These are phyloP conservation scores for Phragmatobia fuliginosa DNA, from an alignment of 2,888 invertebrate species.

Conservation along the genomic window DNA sequence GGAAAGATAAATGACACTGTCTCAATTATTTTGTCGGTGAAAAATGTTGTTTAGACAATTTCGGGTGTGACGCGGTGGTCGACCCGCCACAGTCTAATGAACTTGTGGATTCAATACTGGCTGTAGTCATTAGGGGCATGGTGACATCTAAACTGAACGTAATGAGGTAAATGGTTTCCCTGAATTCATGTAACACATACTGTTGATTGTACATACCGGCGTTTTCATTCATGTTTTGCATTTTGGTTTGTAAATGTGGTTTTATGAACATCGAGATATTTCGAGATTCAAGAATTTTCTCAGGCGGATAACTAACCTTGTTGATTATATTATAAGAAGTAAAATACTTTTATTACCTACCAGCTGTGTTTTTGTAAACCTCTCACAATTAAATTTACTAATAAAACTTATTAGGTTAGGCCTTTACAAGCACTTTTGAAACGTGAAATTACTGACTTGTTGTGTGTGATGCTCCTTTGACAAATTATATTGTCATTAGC, in stretches of 20 bases:
- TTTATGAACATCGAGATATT: neutral
- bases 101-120: conserved; percentile 23
- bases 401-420: too few relatives aligned
- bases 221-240: conserved; percentile 18
- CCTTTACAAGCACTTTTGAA: too few relatives aligned
- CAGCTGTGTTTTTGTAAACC: too few relatives aligned
- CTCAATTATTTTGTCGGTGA: conserved; percentile 44
- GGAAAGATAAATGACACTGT: conserved; percentile 47
- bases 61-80: conserved; percentile 33
- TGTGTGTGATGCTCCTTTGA: too few relatives aligned
- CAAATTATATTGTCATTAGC: too few relatives aligned
- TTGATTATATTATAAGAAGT: too few relatives aligned
- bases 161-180: conserved; percentile 18
- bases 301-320: too few relatives aligned
- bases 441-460: too few relatives aligned
- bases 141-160: conserved; percentile 13
- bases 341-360: too few relatives aligned
- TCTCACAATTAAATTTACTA: too few relatives aligned
- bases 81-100: conserved; percentile 49
- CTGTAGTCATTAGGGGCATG: conserved; percentile 13
- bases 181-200: conserved; percentile 13
- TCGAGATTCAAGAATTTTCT: too few relatives aligned
- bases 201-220: neutral
- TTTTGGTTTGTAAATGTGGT: neutral
- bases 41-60: conserved; percentile 36